Percentiles rank a stretch among this genome's conserved stretches.
Evolutionary conservation across 2,797 vertebrate species (phyloP).

Genomic region (Tiaroga cobitis): DNA sequence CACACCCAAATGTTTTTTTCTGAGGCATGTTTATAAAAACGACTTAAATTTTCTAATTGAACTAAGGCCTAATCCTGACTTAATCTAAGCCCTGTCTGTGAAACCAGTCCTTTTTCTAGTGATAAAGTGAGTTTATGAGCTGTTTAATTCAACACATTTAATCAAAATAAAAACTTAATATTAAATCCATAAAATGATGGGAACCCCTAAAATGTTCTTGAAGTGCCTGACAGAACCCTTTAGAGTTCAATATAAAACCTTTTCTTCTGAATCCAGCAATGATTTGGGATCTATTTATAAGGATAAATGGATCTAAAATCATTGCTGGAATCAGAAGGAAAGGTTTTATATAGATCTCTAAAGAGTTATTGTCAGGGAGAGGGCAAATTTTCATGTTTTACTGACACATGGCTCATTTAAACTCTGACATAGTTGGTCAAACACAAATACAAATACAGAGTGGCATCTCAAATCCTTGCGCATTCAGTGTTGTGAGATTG

Average conservation of each 20-base stretch:
- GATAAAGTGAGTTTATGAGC: background rate
- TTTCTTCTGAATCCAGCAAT: background rate
- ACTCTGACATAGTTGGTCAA: constrained; percentile 4
- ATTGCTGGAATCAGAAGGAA: too few relatives aligned
- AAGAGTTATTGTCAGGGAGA: too few relatives aligned
- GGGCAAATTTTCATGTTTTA: background rate
- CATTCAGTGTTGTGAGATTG: background rate
- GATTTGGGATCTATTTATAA: background rate
- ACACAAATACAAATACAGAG: background rate
- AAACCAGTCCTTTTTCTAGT: background rate
- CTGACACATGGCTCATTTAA: background rate
- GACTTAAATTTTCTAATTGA: too few relatives aligned
- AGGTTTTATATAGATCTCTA: too few relatives aligned
- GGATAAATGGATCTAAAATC: too few relatives aligned
- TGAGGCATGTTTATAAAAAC: too few relatives aligned
- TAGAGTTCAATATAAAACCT: background rate
- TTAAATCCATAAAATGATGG: background rate
- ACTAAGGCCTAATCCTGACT: too few relatives aligned
- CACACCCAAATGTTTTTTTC: too few relatives aligned
- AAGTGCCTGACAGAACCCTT: background rate
- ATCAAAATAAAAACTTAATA: background rate
- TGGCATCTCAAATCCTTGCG: background rate
- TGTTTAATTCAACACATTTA: background rate
- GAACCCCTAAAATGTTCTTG: background rate
- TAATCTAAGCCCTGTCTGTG: too few relatives aligned